Evolutionary conservation across 92 coral and sea anemone species (phyloP).

Genomic region (Porites lobata): DNA sequence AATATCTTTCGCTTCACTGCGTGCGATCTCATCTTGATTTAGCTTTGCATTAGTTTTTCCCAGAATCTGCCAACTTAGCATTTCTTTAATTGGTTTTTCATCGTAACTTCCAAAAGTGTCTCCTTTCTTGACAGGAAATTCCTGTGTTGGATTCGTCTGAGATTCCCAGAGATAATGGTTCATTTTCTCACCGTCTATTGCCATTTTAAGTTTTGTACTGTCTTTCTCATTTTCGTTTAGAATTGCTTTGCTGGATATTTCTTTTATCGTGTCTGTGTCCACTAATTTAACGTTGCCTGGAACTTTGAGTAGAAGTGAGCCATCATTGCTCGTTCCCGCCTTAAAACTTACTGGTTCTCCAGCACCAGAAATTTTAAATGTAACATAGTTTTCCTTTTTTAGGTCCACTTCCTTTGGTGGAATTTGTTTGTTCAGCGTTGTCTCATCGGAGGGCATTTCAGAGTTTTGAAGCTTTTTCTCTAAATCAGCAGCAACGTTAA

Average conservation of each 20-base stretch:
- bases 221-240: slow-evolving; percentile 4
- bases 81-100: background rate
- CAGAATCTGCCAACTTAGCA: slow-evolving; percentile 60
- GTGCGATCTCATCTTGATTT: slow-evolving; percentile 37
- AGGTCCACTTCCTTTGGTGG: slow-evolving; percentile 2
- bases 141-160: slow-evolving; percentile 6
- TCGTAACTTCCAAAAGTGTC: slow-evolving; percentile 6
- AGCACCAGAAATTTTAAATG: slow-evolving; percentile 74
- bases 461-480: background rate
- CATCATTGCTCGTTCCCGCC: slow-evolving; percentile 86
- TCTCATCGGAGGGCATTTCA: background rate
- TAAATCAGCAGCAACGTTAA: background rate
- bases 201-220: background rate
- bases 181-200: slow-evolving; percentile 7
- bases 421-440: background rate
- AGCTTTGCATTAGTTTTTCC: slow-evolving; percentile 60
- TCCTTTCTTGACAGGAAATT: slow-evolving; percentile 32
- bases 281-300: slow-evolving; percentile 69
- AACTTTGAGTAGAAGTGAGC: slow-evolving; percentile 78
- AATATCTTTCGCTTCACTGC: slow-evolving; percentile 5
- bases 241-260: background rate
- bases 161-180: slow-evolving; percentile 25
- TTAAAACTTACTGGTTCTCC: slow-evolving; percentile 90
- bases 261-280: slow-evolving; percentile 26
- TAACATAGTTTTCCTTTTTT: slow-evolving; percentile 47